Percentiles rank a stretch among this genome's conserved stretches.
Conservation (phyloP, 2,888 invertebrate species). For the Xestia ashworthii region DNA sequence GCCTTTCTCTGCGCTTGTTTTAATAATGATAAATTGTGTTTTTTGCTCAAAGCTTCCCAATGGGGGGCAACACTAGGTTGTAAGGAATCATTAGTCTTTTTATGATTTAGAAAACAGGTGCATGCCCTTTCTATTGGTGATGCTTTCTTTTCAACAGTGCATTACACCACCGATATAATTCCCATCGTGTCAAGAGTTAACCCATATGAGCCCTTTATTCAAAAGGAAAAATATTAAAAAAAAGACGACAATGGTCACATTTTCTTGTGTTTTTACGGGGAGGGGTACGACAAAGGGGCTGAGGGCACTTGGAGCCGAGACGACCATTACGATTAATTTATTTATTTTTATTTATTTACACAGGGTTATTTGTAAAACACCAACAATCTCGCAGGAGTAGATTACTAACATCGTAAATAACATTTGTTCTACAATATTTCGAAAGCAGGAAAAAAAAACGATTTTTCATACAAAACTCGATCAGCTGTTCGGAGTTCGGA, state of each 20-base stretch:
- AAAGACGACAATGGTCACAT: not conserved
- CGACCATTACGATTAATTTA: too few relatives aligned
- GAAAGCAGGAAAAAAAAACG: too few relatives aligned
- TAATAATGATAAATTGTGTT: conserved; percentile 55
- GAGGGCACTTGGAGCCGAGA: not conserved
- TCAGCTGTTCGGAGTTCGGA: too few relatives aligned
- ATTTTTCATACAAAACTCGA: too few relatives aligned
- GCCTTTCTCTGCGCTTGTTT: conserved; percentile 73
- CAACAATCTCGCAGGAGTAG: too few relatives aligned
- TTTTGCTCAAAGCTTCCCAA: conserved; percentile 11
- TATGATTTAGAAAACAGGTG: conserved; percentile 3
- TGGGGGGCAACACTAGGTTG: conserved; percentile 3
- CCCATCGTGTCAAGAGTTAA: not conserved
- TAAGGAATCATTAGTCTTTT: conserved; percentile 4
- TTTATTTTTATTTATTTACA: too few relatives aligned
- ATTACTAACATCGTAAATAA: too few relatives aligned
- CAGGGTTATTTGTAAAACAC: too few relatives aligned
- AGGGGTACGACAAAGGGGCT: not conserved
- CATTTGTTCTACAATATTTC: too few relatives aligned
- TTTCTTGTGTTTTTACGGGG: not conserved
- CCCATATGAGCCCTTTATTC: not conserved
- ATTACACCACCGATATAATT: not conserved
- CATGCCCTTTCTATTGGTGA: not conserved
- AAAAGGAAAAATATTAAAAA: not conserved
- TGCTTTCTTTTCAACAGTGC: not conserved